Base-by-base conservation (phyloP, 2,888 invertebrate genomes). In the Cerastis leucographa region DNA sequence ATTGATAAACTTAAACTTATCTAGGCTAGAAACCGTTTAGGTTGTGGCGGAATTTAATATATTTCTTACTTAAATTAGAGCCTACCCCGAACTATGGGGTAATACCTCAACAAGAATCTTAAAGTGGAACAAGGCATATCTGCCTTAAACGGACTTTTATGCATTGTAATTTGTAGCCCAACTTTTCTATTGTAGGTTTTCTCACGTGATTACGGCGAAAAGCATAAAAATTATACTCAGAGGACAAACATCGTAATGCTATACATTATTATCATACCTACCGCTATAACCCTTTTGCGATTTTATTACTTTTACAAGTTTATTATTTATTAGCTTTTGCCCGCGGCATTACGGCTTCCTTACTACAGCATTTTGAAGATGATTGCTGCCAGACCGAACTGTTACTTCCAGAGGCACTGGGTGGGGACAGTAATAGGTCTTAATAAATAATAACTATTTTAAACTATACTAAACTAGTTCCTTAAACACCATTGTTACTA, bases 1-100 rank as follows among this genome's bases (percentile, higher is more conserved):
- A n/a, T 68, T 49, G 49, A 59, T 67, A 25, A 68, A 70, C 65
- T 78, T 0, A 42, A 65, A 84, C 40, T 56, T 54, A 54, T 78
- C 29, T 59, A n/a, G 25, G 40, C 19, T 35, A 42, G 49, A 56
- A 68, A 56, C 19, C 14, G 6, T 14, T 22, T 42, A 51, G 17
- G 17, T 22, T 22, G 11, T 46, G 44, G 40, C 22, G 9, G 42
- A 56, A 54, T 77, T 46, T 19, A 74, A 25, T 65, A 42, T 3
- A 35, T 42, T 81, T 25, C 49, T 9, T 35, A 65, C 49, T 35
- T 35, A 35, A 25, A 22, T 11, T 40, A 49, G 12, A 29, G n/a
- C 9, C 64, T 29, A 25, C 19, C n/a, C 40, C 54, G 42, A 22
- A 29, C 17, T 40, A 44, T 7, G 12, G 44, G 12, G 19, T 56